phyloP scores from a whole-genome alignment of 2,797 vertebrate genomes.

The Petrocephalus schoutedeni region DNA sequence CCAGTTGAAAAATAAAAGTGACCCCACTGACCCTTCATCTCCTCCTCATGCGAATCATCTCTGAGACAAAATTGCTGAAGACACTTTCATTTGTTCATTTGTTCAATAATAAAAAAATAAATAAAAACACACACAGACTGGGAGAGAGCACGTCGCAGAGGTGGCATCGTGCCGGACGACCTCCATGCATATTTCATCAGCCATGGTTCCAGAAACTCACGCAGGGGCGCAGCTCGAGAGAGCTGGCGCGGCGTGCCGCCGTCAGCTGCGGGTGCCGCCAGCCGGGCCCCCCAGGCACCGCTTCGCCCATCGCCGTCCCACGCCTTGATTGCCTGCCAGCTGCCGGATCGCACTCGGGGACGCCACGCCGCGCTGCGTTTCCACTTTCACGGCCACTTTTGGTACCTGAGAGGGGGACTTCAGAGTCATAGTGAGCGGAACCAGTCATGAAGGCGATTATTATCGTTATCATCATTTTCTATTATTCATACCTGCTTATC shows the following conservation, averaged over 20 bases:
- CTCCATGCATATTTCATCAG: conserved; percentile 60
- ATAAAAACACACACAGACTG: background rate
- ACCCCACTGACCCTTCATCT: background rate
- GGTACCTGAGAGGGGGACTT: background rate
- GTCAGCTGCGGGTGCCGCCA: background rate
- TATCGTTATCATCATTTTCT: background rate
- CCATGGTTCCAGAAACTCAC: conserved; percentile 43
- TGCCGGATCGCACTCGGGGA: background rate
- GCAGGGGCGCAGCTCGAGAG: background rate
- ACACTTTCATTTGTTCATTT: background rate
- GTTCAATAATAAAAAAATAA: background rate
- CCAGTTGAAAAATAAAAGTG: background rate
- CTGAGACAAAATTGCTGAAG: background rate
- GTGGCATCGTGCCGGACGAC: conserved; percentile 32
- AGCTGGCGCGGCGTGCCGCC: background rate
- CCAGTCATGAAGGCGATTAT: background rate
- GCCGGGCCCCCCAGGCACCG: background rate
- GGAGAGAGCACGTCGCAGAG: background rate
- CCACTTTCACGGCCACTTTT: background rate
- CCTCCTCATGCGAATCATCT: background rate
- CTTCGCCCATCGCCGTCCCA: background rate
- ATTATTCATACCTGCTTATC: background rate
- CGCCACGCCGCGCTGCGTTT: background rate
- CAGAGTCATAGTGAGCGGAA: background rate
- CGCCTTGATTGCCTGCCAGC: background rate